Evolutionary conservation across 2,113 vertebrate genomes (phyloP), one percentile per base, ranked within the genome.

Genomic region (Hylia prasina): DNA sequence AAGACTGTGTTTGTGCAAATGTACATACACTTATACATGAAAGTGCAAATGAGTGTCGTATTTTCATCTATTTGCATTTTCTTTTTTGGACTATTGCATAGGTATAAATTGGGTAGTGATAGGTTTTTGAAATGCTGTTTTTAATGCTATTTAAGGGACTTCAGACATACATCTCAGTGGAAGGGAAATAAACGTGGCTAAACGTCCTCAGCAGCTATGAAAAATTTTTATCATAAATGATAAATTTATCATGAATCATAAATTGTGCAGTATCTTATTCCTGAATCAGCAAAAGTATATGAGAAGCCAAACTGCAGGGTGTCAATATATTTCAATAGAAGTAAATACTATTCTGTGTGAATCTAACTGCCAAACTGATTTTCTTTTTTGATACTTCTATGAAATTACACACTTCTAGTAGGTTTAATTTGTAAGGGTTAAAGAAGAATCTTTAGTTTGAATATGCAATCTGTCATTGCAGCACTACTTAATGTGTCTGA

Each of bases 191-290:
- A 40, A 60, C 15, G 14, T n/a, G 19, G 60, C 24, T 56, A 23
- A 64, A 92, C 81, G 40, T 90, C 14, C 28, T 81, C 65, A 87
- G 33, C 68, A 94, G 48, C 33, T 94, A 77, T 92, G 79, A 92
- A 95, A 95, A 93, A 89, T 65, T 53, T 66, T 94, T 85, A 40
- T 60, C 6, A 11, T 91, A 7, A 40, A 45, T 56, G 64, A 76
- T 73, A 87, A 61, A 73, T 60, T 70, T 85, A 40, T 60, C 6
- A 11, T 91, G 8, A 40, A 45, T 56, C 61, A 76, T 73, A 87
- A 61, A 73, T 60, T 70, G 30, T 60, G 18, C 48, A 85, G 48
- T 64, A 70, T 31, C 11, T 72, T 25, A 66, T 78, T 88, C 13
- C 17, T 64, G 63, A 80, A 69, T 77, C 39, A 85, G 42, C 21